Conservation (phyloP, 2,113 vertebrate species). For the Pardalotus punctatus region DNA sequence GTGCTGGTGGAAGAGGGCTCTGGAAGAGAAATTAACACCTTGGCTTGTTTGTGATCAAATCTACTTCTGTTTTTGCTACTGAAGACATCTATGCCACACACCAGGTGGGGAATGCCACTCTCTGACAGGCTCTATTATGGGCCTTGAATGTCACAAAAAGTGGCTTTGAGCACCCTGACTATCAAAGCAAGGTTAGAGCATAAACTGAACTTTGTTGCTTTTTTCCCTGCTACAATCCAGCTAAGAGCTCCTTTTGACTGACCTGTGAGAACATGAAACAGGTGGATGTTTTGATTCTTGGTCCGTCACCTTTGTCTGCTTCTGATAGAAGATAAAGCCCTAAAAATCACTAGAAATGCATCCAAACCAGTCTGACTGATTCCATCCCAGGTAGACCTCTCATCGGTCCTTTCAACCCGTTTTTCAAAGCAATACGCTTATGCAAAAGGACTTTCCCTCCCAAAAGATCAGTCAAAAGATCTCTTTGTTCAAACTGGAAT, state of each 20-base stretch:
- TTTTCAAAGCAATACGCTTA: not conserved
- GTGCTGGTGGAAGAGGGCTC: not conserved
- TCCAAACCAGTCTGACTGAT: not conserved
- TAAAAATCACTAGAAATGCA: not conserved
- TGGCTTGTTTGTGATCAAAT: not conserved
- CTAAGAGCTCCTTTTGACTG: not conserved
- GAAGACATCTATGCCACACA: not conserved
- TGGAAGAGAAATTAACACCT: not conserved
- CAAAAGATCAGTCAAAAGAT: not conserved
- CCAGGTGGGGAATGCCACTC: not conserved
- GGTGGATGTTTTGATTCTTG: not conserved
- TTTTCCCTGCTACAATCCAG: not conserved
- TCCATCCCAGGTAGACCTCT: not conserved
- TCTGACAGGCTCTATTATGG: not conserved
- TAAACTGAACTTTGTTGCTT: not conserved
- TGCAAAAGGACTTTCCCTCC: not conserved
- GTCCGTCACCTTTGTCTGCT: not conserved
- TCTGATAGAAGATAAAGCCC: not conserved
- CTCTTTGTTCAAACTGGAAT: not conserved
- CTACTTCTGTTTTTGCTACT: not conserved
- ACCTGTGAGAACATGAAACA: not conserved
- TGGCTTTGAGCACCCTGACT: not conserved
- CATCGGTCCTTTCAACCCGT: not conserved
- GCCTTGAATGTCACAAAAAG: not conserved
- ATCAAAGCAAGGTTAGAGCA: not conserved